A percentile compares a stretch with the other conserved stretches of the same genome.
phyloP scores from a whole-genome alignment of 1,140 invertebrate species.

The Amphibalanus amphitrite region DNA sequence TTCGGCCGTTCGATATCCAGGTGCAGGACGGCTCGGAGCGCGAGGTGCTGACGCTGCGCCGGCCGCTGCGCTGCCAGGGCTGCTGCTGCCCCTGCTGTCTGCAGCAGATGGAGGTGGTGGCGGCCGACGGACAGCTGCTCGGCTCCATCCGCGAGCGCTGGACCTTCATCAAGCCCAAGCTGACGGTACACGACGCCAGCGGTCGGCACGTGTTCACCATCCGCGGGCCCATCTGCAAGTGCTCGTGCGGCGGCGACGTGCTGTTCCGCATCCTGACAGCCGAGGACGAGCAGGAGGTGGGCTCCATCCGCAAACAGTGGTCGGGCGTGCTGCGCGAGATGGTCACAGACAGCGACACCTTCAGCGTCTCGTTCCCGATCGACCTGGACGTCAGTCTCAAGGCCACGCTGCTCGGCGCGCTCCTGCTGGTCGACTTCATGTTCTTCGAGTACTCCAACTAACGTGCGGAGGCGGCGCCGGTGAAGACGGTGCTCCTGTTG shows the following conservation, averaged over 20 bases:
- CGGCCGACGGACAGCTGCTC: constrained; percentile 24
- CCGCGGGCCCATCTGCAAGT: constrained; percentile 66
- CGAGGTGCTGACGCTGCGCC: constrained; percentile 23
- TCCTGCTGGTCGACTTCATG: constrained; percentile 27
- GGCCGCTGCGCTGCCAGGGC: constrained; percentile 24
- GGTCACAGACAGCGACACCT: constrained; percentile 58
- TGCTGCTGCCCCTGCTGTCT: constrained; percentile 26
- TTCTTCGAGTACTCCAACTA: constrained; percentile 9
- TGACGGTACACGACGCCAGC: constrained; percentile 53
- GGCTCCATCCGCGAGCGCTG: constrained; percentile 69
- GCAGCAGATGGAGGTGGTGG: constrained; percentile 21
- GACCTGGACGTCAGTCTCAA: constrained; percentile 67
- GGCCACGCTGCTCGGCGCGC: constrained; percentile 52
- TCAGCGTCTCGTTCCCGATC: constrained; percentile 57
- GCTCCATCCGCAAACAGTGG: constrained; percentile 61
- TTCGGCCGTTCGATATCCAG: constrained; percentile 25
- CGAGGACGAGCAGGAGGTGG: constrained; percentile 43
- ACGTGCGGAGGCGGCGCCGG: too few species aligned
- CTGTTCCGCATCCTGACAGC: constrained; percentile 35
- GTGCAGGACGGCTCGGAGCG: constrained; percentile 24
- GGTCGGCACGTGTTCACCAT: constrained; percentile 60
- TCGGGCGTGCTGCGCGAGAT: constrained; percentile 45
- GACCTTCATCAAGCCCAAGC: constrained; percentile 57
- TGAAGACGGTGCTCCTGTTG: too few species aligned
- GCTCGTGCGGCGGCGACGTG: constrained; percentile 39